These are phyloP conservation scores for Byasa hedistus DNA, from an alignment of 2,888 invertebrate genomes.

Conservation along the genomic window DNA sequence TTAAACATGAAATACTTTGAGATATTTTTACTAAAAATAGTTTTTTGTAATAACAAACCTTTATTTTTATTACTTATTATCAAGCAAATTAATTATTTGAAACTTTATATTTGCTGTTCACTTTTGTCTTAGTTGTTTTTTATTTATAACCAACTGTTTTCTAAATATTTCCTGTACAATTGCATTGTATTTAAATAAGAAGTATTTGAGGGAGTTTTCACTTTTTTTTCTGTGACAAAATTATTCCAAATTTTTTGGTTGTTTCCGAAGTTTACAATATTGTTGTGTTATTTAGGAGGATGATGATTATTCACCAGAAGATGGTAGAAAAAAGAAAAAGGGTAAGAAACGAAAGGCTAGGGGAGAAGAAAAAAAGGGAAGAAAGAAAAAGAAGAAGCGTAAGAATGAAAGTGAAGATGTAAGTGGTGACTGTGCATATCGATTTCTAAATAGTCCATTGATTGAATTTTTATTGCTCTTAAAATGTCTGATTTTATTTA, in stretches of 20 bases:
- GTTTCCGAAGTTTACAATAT: background rate
- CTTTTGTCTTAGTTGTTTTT: too few relatives aligned
- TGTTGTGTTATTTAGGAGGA: constrained; percentile 80
- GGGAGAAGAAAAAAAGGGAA: constrained; percentile 94
- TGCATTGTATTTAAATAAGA: too few relatives aligned
- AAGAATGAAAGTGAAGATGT: constrained; percentile 94
- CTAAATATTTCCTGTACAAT: too few relatives aligned
- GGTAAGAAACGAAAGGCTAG: constrained; percentile 95
- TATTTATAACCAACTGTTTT: too few relatives aligned
- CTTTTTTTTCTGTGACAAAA: background rate
- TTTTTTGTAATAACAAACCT: too few relatives aligned
- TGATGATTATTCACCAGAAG: constrained; percentile 92
- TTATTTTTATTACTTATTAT: too few relatives aligned
- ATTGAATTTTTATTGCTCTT: background rate
- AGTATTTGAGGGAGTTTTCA: background rate
- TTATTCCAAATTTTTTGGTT: background rate
- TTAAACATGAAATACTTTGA: background rate
- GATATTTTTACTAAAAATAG: too few relatives aligned
- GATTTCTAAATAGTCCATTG: background rate
- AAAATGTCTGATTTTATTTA: too few relatives aligned
- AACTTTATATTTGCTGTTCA: too few relatives aligned
- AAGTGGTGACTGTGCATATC: constrained; percentile 36
- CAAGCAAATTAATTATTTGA: too few relatives aligned
- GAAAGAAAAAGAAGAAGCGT: constrained; percentile 96
- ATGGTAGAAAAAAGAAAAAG: constrained; percentile 92